Percentiles rank a stretch among this genome's conserved stretches.
These are phyloP conservation scores for Macrosiphum euphorbiae DNA, from an alignment of 2,888 invertebrate genomes.

Conservation along the genomic window DNA sequence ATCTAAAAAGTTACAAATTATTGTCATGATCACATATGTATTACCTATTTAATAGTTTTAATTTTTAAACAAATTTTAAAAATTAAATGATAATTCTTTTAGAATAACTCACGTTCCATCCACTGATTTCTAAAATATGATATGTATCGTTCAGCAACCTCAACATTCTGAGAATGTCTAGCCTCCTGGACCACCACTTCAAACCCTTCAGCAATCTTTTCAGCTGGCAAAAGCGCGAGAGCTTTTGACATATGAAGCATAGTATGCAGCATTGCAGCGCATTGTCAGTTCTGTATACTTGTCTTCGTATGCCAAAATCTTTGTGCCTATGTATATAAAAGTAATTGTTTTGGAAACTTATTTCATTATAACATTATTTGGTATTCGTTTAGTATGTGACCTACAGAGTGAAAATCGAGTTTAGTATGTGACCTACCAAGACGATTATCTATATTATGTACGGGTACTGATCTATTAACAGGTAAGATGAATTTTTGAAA, in stretches of 20 bases:
- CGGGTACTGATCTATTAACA: no score
- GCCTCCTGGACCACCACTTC: background rate
- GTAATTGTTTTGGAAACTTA: background rate
- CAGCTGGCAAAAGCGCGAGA: background rate
- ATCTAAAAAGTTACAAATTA: background rate
- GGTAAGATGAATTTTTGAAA: no score
- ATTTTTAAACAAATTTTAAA: background rate
- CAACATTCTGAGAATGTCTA: background rate
- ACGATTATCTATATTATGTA: no score
- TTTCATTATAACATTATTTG: background rate
- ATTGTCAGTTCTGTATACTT: background rate
- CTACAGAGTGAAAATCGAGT: no score
- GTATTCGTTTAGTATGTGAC: no score
- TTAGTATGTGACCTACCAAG: no score
- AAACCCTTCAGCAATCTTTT: background rate
- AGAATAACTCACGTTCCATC: slow-evolving; percentile 2
- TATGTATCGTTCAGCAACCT: background rate
- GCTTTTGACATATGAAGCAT: slow-evolving; percentile 4
- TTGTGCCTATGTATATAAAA: background rate
- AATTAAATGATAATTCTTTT: background rate
- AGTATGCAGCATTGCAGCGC: background rate
- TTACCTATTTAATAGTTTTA: background rate
- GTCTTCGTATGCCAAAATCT: background rate
- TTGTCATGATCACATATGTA: background rate
- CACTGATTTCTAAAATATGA: background rate